Evolutionary conservation across 2,797 vertebrate species (phyloP), one percentile per base, ranked within the genome.

Genomic region (Lateolabrax maculatus): DNA sequence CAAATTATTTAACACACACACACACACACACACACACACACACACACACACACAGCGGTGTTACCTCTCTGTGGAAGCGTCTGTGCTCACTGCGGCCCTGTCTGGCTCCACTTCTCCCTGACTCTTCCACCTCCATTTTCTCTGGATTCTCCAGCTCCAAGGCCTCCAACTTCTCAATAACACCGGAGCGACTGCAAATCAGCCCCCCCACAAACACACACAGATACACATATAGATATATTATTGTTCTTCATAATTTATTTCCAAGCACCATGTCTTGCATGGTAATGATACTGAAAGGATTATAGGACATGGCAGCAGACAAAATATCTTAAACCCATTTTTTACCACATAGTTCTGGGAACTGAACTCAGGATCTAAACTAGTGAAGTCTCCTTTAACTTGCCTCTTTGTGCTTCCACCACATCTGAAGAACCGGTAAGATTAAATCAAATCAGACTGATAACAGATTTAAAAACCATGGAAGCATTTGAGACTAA

Each of bases 131-230:
- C 82, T 96, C 95, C 96, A 96, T 96, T 86, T 92, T 93, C 87
- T 95, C 96, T 0, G 81, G 90, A 44, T 96, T 94, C 91, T 96
- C 96, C 89, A 96, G 90, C 88, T 96, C 96, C 89, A 96, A 79
- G 19, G 96, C 96, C 91, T 96, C 95, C 81, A 96, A 67, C 93
- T 96, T 96, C 92, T 96, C 96, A 37, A 96, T 96, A 62, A 96
- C 95, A 68, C 95, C 95, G 25, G 94, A 94, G 69, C 95, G 95
- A 82, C 95, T 96, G 83, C 12, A 84, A 72, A 77, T 5, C 12
- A 39, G 62, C 21, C 31, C 64, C 83, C 31, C 70, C 31, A 78
- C 34, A 65, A 41, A 75, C 31, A 80, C 43, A 68, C 23, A 61
- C n/a, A n/a, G 21, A 68, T 4, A 75, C 43, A 71, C 6, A 21